Evolutionary conservation across 2,888 invertebrate species (phyloP), one percentile per base, ranked within the genome.

Genomic region (Netelia melanura): DNA sequence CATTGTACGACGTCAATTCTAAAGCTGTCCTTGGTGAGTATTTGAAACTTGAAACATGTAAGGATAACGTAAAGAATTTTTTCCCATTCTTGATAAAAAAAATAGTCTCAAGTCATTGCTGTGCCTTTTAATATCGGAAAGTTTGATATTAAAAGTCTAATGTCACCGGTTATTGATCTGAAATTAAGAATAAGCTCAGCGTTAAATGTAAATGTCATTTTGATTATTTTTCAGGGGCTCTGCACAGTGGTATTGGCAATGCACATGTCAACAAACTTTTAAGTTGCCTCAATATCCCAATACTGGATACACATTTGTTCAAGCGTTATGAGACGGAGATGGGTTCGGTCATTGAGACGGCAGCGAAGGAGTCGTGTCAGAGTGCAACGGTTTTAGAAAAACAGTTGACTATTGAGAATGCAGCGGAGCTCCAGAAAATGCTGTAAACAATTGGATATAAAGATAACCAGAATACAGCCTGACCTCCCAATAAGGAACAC

Each of bases 311-410:
- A 10, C 65, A 65, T 65, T 30, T 75, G 5, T 75, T 43, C 54
- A 75, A 75, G 38, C 48, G 64, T n/a, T 65, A 75, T 75, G 64
- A 75, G 23, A 2, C 8, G 48, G 65, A 75, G 21, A 48, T 75
- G 65, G 75, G 75, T 48, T 44, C 48, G 17, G 6, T 3, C 48
- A 67, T 67, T 21, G 67, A 67, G 21, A 67, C 48, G 17, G 75
- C 54, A 64, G 65, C 75, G 30, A 75, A 75, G 54, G 58, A 61
- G n/a, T 43, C 58, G 8, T 72, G 72, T 67, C 10, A 48, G 8
- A 67, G 21, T 67, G 67, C 67, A 21, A 67, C 67, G 23, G 48
- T 48, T 44, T 48, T 10, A 67, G 67, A 65, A 38, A 65, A 65
- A 43, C n/a, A n/a, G 38, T 9, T 65, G 43, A 65, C 65, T 1